These are phyloP conservation scores for Liposcelis brunnea DNA, from an alignment of 2,888 invertebrate genomes.

Conservation along the genomic window DNA sequence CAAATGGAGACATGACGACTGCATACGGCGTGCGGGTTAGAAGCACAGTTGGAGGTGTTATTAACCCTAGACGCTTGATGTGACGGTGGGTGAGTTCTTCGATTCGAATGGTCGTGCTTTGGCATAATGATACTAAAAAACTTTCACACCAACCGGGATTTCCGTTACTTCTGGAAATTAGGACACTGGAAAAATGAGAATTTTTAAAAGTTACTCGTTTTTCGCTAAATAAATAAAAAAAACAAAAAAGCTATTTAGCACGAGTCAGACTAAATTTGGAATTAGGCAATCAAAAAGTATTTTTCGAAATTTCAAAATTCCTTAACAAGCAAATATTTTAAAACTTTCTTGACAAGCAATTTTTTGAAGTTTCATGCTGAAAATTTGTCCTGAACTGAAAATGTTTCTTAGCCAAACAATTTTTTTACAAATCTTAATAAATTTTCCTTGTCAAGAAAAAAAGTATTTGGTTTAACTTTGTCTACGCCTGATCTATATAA, in stretches of 20 bases:
- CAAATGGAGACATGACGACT: no score
- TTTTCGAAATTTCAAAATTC: not conserved
- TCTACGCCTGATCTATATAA: no score
- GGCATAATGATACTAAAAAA: constrained; percentile 5
- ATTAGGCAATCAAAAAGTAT: not conserved
- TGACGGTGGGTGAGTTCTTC: no score
- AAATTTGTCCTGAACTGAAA: not conserved
- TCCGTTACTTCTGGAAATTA: constrained; percentile 15
- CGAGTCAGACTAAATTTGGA: not conserved
- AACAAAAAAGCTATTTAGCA: no score
- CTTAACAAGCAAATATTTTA: not conserved
- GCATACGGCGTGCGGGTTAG: no score
- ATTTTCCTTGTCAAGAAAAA: no score
- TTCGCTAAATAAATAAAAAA: no score
- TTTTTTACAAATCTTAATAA: not conserved
- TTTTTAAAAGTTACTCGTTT: not conserved
- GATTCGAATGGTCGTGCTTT: no score
- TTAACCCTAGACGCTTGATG: no score
- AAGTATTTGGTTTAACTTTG: no score
- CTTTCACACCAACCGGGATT: constrained; percentile 17
- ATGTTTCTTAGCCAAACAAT: not conserved
- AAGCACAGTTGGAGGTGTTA: no score
- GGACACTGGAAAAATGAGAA: constrained; percentile 10
- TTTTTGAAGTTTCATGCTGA: constrained; percentile 19
- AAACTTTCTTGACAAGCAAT: constrained; percentile 1